Base-by-base conservation (phyloP, 2,113 vertebrate genomes). In the Thamnaconus septentrionalis region DNA sequence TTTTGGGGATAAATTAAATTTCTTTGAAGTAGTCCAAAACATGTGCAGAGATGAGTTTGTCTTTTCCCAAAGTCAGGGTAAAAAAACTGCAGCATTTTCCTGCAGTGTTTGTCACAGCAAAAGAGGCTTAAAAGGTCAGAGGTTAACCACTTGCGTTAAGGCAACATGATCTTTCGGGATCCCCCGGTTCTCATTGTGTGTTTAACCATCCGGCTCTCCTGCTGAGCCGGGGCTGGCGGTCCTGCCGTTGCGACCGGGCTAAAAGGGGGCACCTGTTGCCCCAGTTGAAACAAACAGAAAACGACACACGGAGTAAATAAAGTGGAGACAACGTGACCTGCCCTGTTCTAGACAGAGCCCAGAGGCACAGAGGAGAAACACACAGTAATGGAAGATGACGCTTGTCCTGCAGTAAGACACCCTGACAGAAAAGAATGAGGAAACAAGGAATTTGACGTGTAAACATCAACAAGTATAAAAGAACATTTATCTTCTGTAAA, bases 221-320 rank as follows among this genome's bases (percentile, higher is more conserved):
- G 18, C 18, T 31, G 18, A 31, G 18, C 18, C 18, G 18, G 18
- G 18, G 1, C 18, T 31, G 18, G 18, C 18, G 18, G 18, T 31
- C 18, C 18, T 31, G 18, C 18, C 18, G 18, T 31, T 67, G 43
- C 52, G 54, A 41, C 44, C 12, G 3, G 63, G 66, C 6, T 48
- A 56, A 69, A 68, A 76, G 55, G 41, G 51, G 39, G 7, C 66
- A 83, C 74, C 71, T 82, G 79, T 84, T 83, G 66, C 59, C 51
- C n/a, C 4, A 2, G 31, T 46, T 83, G 67, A 77, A 67, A 67
- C 59, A 60, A 82, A 86, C 54, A 63, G 44, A 79, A 53, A 70
- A 44, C 46, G 87, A 88, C 85, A 85, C 66, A 73, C 60, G 66
- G 61, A 72, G 85, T 88, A 87, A 88, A 88, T 81, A 84, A 86